These are phyloP conservation scores for Argyrosomus regius DNA, from an alignment of 2,797 vertebrate genomes.

Conservation along the genomic window DNA sequence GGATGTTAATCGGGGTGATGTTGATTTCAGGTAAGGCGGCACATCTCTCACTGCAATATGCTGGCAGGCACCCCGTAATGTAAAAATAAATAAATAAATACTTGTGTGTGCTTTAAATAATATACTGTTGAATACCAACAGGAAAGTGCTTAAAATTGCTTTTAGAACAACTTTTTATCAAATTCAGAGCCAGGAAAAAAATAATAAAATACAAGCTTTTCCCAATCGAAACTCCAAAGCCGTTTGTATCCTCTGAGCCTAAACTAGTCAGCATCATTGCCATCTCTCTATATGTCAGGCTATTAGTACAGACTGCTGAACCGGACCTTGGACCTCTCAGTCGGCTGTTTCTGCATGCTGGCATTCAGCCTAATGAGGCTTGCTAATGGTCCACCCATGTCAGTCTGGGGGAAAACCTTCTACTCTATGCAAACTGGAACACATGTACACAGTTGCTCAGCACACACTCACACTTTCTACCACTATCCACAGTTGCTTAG, in stretches of 20 bases:
- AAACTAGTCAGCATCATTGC: constrained; percentile 37
- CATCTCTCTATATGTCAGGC: constrained; percentile 28
- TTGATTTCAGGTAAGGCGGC: neutral
- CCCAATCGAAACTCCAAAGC: constrained; percentile 8
- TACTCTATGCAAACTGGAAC: constrained; percentile 52
- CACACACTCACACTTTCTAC: constrained; percentile 15
- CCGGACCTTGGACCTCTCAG: constrained; percentile 60
- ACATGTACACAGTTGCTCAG: constrained; percentile 33
- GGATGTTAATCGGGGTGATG: no score
- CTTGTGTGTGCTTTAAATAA: neutral
- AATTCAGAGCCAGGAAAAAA: neutral
- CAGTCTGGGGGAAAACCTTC: constrained; percentile 43
- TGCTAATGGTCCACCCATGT: constrained; percentile 69
- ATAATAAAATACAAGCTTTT: neutral
- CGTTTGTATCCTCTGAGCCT: neutral
- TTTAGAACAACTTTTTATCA: neutral
- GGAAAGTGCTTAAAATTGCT: neutral
- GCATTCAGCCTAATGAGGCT: constrained; percentile 73
- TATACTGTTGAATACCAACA: neutral
- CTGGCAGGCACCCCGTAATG: no score
- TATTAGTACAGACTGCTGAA: constrained; percentile 58
- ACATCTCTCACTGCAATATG: neutral
- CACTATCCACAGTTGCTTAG: constrained; percentile 22
- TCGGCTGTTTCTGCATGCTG: constrained; percentile 42
- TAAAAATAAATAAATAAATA: no score